Evolutionary conservation across 1,140 invertebrate genomes (phyloP).

Genomic region (Epicauta chinensis): DNA sequence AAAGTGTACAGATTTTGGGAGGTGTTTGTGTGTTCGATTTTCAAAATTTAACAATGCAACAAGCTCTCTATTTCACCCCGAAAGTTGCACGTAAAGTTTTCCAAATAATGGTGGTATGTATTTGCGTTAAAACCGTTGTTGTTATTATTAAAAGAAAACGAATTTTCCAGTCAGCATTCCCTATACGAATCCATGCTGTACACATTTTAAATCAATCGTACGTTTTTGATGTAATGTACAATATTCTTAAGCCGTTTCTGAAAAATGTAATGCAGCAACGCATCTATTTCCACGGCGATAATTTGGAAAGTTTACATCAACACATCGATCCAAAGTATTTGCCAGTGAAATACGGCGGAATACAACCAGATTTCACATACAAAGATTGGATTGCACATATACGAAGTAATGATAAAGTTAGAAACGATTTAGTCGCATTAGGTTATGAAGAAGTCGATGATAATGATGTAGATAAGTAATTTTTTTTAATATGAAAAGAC

Average conservation of each 20-base stretch:
- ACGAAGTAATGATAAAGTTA: slow-evolving; percentile 49
- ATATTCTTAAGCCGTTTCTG: slow-evolving; percentile 69
- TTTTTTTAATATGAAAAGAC: no score
- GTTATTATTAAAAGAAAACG: neutral
- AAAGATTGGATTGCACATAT: slow-evolving; percentile 65
- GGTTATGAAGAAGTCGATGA: slow-evolving; percentile 47
- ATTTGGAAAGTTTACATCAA: slow-evolving; percentile 69
- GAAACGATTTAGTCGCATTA: slow-evolving; percentile 56
- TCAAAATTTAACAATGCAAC: slow-evolving; percentile 59
- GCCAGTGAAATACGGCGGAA: slow-evolving; percentile 61
- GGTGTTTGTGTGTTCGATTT: slow-evolving; percentile 71
- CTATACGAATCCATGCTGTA: slow-evolving; percentile 64
- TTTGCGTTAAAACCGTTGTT: neutral
- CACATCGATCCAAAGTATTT: slow-evolving; percentile 63
- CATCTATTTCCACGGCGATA: slow-evolving; percentile 68
- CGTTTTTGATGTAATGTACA: slow-evolving; percentile 71
- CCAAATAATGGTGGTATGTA: slow-evolving; percentile 58
- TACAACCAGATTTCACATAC: slow-evolving; percentile 63
- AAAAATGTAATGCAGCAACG: slow-evolving; percentile 59
- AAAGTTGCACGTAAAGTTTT: slow-evolving; percentile 57
- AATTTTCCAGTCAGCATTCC: slow-evolving; percentile 58
- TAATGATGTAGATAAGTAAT: no score
- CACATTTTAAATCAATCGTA: slow-evolving; percentile 75
- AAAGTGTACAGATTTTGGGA: slow-evolving; percentile 65
- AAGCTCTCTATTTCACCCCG: slow-evolving; percentile 67